phyloP scores from a whole-genome alignment of 1,140 invertebrate species.

The Tribolium castaneum region DNA sequence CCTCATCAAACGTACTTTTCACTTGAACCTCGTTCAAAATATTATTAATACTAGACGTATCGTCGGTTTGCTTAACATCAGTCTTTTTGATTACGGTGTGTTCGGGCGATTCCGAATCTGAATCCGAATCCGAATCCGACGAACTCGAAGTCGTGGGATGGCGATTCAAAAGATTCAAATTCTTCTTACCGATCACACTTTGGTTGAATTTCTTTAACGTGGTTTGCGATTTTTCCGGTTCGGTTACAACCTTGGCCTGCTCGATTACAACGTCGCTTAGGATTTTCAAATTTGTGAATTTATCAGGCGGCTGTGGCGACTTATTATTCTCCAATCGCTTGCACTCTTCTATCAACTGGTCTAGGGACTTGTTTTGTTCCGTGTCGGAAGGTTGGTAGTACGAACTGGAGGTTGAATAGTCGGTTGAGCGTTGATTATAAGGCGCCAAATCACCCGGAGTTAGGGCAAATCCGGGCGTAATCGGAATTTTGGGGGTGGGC shows the following conservation, averaged over 20 bases:
- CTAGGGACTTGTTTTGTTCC: constrained; percentile 59
- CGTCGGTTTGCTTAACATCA: background rate
- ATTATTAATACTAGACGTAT: background rate
- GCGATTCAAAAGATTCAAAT: constrained; percentile 55
- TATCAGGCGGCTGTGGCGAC: background rate
- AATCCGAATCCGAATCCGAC: constrained; percentile 12
- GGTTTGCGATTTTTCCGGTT: constrained; percentile 18
- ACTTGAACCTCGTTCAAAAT: background rate
- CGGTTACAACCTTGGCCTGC: constrained; percentile 14
- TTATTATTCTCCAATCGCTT: constrained; percentile 35
- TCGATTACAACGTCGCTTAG: constrained; percentile 38
- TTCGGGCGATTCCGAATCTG: constrained; percentile 36
- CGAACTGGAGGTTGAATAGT: constrained; percentile 58
- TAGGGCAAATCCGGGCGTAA: constrained; percentile 57
- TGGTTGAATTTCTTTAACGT: constrained; percentile 51
- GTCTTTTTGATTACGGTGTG: constrained; percentile 13
- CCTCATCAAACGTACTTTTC: constrained; percentile 34
- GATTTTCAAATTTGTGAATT: constrained; percentile 35
- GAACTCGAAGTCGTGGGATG: constrained; percentile 17
- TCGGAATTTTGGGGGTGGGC: constrained; percentile 58
- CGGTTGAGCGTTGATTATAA: constrained; percentile 52
- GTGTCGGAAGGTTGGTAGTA: constrained; percentile 61
- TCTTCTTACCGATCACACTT: constrained; percentile 56
- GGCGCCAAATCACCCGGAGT: constrained; percentile 44
- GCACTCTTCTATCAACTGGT: constrained; percentile 56